Base-by-base conservation (phyloP, 1,140 invertebrate species). In the Dinothrombium tinctorium region DNA sequence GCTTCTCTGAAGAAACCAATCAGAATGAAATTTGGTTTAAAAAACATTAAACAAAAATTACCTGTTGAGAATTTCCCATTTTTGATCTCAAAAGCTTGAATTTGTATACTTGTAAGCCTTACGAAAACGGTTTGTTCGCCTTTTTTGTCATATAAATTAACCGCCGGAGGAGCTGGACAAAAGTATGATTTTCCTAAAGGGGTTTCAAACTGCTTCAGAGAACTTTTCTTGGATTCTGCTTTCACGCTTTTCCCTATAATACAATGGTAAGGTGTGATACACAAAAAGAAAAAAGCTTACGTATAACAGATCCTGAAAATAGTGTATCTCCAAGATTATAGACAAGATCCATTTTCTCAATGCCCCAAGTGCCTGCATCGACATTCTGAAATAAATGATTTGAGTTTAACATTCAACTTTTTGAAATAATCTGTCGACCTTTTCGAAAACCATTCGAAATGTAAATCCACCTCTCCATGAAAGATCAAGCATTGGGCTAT, bases 121-220 rank as follows among this genome's bases (percentile, higher is more conserved):
- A 62, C 41, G 6, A 46, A 63, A 19, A 47, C 53, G 12, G 32
- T 46, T 41, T 41, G 45, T 15, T 49, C 44, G 12, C 40, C 46
- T 15, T 47, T 44, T 2, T 37, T 33, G 26, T 46, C 42, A 36
- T 52, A 50, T 32, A 53, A 36, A 14, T 46, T 44, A n/a, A 53
- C 47, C n/a, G 48, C 42, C 5, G 48, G 37, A 11, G 50, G 49
- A 2, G 52, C 49, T 12, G 48, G 50, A 50, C 80, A 86, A 11
- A 67, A 60, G 51, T 72, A 84, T 0, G 78, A 79, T 51, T 79
- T 76, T 4, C 79, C 77, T 12, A 83, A 74, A 0, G 77, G 78
- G 0, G 80, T 84, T 2, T 74, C 72, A 48, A 82, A 81, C 31
- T 80, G 54, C 53, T 74, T 68, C 1, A 51, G 12, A 17, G 31